Conservation (phyloP, 2,113 vertebrate genomes). For the Zosterops borbonicus region DNA sequence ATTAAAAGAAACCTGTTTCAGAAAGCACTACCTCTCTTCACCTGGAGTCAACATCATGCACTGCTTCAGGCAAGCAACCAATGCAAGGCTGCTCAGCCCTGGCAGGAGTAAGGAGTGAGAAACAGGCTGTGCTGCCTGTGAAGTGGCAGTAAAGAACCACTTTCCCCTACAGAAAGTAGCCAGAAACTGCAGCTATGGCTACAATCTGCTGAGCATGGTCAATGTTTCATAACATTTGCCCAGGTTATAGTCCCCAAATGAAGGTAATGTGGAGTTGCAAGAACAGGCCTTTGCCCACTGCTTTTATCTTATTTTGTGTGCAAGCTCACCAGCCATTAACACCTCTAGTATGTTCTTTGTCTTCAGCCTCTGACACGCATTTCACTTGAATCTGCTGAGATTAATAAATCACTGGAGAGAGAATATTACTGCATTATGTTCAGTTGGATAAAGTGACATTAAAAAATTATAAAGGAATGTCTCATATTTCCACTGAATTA, state of each 20-base stretch:
- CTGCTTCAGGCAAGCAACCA: neutral
- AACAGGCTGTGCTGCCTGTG: neutral
- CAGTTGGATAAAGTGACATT: neutral
- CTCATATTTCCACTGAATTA: neutral
- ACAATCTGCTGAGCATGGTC: neutral
- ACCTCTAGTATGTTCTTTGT: neutral
- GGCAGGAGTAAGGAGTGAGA: neutral
- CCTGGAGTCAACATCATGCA: neutral
- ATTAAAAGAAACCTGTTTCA: neutral
- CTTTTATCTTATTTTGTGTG: neutral
- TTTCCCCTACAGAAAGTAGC: neutral
- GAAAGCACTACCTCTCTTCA: neutral
- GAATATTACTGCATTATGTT: neutral
- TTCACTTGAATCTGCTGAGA: neutral
- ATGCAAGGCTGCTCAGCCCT: neutral
- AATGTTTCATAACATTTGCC: neutral
- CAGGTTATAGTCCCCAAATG: neutral
- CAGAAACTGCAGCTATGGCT: neutral
- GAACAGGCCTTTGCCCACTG: neutral
- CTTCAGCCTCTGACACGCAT: neutral
- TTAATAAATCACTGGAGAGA: neutral
- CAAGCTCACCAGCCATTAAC: neutral
- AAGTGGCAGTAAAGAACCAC: neutral
- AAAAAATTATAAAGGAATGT: neutral
- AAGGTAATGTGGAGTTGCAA: neutral